These are phyloP conservation scores for Gadopsis bispinosus DNA, from an alignment of 2,797 vertebrate genomes.

Conservation along the genomic window DNA sequence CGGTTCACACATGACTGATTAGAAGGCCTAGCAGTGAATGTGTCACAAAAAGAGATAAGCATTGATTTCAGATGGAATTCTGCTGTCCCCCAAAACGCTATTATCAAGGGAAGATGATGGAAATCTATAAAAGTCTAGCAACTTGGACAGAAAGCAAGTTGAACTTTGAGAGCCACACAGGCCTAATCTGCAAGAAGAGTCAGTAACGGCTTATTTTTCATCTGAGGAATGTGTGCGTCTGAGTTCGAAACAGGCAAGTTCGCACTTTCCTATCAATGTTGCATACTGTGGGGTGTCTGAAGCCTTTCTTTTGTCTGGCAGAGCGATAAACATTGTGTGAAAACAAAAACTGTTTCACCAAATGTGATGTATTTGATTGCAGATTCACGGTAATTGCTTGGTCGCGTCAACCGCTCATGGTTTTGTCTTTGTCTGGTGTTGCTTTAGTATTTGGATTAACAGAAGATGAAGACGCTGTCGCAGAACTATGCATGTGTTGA, in stretches of 20 bases:
- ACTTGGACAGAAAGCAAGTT: conserved; percentile 8
- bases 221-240: conserved; percentile 16
- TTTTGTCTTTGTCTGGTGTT: background rate
- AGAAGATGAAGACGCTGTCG: background rate
- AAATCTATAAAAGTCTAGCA: conserved; percentile 31
- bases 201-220: background rate
- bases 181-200: conserved; percentile 8
- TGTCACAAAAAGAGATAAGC: conserved; percentile 44
- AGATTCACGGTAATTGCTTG: background rate
- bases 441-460: background rate
- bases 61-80: conserved; percentile 63
- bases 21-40: conserved; percentile 15
- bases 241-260: background rate
- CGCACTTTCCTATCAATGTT: conserved; percentile 6
- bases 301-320: background rate
- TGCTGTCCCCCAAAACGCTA: background rate
- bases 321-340: background rate
- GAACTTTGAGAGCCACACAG: conserved; percentile 18
- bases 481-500: background rate
- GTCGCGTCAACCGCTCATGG: background rate
- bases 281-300: background rate
- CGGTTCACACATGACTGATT: conserved; percentile 18
- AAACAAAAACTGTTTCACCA: background rate
- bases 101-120: conserved; percentile 24
- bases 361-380: background rate